phyloP scores from a whole-genome alignment of 2,113 vertebrate species.

The Fregata magnificens region DNA sequence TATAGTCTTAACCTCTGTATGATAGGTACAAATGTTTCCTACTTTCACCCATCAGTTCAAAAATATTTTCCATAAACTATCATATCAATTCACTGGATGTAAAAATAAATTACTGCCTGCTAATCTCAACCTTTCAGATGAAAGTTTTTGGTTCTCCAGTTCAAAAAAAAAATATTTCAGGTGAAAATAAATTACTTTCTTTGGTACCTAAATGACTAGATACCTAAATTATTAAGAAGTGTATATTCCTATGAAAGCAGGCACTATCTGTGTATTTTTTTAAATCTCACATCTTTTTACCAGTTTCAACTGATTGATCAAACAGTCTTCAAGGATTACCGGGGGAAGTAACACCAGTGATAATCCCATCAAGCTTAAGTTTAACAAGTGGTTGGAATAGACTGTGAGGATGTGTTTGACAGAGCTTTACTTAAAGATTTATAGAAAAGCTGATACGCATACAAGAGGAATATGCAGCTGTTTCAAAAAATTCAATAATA shows the following conservation, averaged over 20 bases:
- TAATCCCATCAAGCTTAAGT: neutral
- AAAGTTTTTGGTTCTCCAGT: neutral
- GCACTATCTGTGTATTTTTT: neutral
- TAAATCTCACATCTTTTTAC: neutral
- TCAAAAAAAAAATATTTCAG: neutral
- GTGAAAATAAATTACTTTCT: neutral
- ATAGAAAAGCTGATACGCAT: neutral
- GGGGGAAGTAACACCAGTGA: neutral
- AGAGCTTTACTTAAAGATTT: neutral
- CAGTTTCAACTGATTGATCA: neutral
- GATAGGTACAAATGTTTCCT: neutral
- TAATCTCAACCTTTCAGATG: neutral
- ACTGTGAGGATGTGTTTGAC: neutral
- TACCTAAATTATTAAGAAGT: neutral
- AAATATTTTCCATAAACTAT: neutral
- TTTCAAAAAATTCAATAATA: neutral
- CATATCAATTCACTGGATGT: neutral
- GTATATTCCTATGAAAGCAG: neutral
- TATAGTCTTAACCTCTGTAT: neutral
- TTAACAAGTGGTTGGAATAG: neutral
- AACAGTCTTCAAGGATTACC: neutral
- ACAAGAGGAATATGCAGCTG: neutral
- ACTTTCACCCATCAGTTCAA: neutral
- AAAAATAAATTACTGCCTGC: neutral
- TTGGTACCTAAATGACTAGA: neutral